phyloP scores from a whole-genome alignment of 2,113 vertebrate species.

The Dicerorhinus sumatrensis region DNA sequence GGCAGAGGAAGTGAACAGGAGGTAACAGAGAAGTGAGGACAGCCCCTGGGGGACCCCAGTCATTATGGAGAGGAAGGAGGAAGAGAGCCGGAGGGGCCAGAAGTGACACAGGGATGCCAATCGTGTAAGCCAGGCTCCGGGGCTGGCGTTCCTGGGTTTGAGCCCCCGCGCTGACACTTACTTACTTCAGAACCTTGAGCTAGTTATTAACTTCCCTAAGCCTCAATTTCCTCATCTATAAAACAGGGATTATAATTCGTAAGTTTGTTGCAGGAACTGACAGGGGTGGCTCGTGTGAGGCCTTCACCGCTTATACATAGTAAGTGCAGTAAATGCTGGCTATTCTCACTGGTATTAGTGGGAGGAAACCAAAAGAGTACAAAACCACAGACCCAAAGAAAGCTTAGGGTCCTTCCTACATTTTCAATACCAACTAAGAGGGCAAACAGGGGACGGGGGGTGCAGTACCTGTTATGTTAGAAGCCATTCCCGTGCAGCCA shows the following conservation, averaged over 20 bases:
- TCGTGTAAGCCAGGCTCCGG: neutral
- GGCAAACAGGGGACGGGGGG: neutral
- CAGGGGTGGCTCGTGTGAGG: neutral
- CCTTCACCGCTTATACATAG: neutral
- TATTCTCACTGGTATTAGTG: neutral
- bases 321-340: neutral
- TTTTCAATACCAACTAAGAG: neutral
- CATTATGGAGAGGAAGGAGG: neutral
- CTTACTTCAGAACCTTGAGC: neutral
- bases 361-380: neutral
- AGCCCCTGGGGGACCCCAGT: neutral
- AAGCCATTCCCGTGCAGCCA: neutral
- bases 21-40: neutral
- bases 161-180: neutral
- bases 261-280: neutral
- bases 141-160: neutral
- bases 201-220: neutral
- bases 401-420: neutral
- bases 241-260: neutral
- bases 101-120: neutral
- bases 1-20: neutral
- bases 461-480: neutral
- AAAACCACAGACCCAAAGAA: neutral
- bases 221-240: neutral
- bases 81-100: neutral